Evolutionary conservation across 2,888 invertebrate species (phyloP), one percentile per base, ranked within the genome.

Genomic region (Hirtodrosophila duncani): DNA sequence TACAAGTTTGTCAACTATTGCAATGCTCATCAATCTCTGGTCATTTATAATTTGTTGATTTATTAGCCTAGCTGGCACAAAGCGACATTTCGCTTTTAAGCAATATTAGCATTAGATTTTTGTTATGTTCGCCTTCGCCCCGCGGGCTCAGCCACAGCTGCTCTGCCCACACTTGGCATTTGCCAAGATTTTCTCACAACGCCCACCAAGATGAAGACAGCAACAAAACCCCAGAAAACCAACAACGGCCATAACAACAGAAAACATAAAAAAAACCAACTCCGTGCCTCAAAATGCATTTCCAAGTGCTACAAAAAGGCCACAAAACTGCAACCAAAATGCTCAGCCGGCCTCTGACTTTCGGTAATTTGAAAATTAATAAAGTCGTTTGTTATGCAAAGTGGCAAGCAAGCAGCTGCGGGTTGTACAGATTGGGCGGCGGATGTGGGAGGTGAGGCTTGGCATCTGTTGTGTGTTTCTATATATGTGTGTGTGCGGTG

Each of bases 381-480:
- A 77, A 79, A 77, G 77, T 79, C 77, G 79, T 77, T 77, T 78
- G 77, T 78, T 77, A 77, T 77, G 77, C 79, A 77, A 77, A 77
- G 77, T 72, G 79, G 62, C 75, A 74, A 52, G 56, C 60, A 67
- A 63, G 53, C 11, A 44, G 51, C 52, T 13, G 39, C 24, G 27
- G 9, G n/a, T 17, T 42, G 37, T 13, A 24, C 34, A 9, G 11
- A 3, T 3, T 23, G 31, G 43, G 21, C 33, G 45, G 42, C 18
- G 60, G 41, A 38, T 46, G 51, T 37, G 29, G 50, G 41, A 33
- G 30, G 58, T 51, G 51, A 58, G 59, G 51, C 64, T 57, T 64
- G 64, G 62, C 69, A 77, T 62, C 77, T 77, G 62, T 64, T 58
- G 60, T 56, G 21, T 29, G 59, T 46, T 42, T 48, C 38, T 44